These are phyloP conservation scores for Meloidogyne exigua DNA, from an alignment of 1,140 invertebrate species.

Conservation along the genomic window DNA sequence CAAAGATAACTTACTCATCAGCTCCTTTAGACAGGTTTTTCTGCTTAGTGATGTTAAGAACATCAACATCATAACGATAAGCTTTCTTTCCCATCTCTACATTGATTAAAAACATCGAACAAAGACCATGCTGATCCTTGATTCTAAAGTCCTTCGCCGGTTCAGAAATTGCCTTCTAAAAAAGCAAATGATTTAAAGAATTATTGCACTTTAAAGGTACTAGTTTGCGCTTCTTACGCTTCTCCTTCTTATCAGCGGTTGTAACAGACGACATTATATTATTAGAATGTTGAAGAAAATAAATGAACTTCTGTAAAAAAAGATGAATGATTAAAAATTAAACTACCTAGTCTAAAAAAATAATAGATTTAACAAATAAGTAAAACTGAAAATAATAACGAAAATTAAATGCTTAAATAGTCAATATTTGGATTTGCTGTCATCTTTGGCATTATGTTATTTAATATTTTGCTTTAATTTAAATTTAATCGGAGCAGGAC, in stretches of 20 bases:
- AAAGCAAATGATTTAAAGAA: neutral
- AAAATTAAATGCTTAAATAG: no score
- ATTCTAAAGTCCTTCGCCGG: slow-evolving; percentile 31
- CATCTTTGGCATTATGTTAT: no score
- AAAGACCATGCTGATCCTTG: slow-evolving; percentile 32
- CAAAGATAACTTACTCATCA: slow-evolving; percentile 28
- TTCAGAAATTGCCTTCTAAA: slow-evolving; percentile 25
- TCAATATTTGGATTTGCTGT: no score
- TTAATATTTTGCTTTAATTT: no score
- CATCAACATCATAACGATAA: slow-evolving; percentile 43
- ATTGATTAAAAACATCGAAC: slow-evolving; percentile 36
- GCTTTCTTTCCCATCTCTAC: slow-evolving; percentile 37
- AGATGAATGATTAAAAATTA: no score
- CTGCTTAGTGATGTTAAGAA: slow-evolving; percentile 22
- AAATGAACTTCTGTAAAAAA: neutral
- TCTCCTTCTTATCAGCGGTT: neutral
- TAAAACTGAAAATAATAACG: no score
- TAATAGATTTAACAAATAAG: no score
- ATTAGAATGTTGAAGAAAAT: neutral
- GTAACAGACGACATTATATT: neutral
- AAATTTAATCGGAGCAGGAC: no score
- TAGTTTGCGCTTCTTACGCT: slow-evolving; percentile 11
- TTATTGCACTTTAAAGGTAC: neutral
- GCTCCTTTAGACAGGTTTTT: slow-evolving; percentile 36
- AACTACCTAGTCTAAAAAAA: no score